Conservation (phyloP, 2,888 invertebrate species). For the Drosophila formosana region DNA sequence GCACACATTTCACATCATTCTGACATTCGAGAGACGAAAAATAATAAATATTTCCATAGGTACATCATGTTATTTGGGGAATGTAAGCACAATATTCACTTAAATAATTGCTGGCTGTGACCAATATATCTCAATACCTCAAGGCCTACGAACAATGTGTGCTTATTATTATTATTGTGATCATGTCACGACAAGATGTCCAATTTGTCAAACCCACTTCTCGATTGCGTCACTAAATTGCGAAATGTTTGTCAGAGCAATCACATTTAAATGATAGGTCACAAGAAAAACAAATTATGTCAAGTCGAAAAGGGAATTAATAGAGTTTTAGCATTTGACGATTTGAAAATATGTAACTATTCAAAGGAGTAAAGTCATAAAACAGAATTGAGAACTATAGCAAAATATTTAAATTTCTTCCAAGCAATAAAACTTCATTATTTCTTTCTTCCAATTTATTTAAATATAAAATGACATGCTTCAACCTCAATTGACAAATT, state of each 20-base stretch:
- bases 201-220: neutral
- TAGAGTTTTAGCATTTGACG: no score
- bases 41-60: slow-evolving; percentile 7
- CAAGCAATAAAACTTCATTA: no score
- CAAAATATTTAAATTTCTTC: no score
- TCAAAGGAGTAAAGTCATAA: no score
- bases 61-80: slow-evolving; percentile 7
- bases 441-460: no score
- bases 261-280: no score
- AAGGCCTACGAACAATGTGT: slow-evolving; percentile 3
- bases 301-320: no score
- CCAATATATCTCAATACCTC: neutral
- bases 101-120: slow-evolving; percentile 18
- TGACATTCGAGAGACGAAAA: neutral
- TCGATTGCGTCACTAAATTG: neutral
- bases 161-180: slow-evolving; percentile 3
- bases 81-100: slow-evolving; percentile 23
- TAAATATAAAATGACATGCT: no score
- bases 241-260: neutral
- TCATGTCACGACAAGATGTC: neutral
- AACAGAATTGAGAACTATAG: no score
- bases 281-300: no score
- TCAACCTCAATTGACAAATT: no score
- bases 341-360: no score
- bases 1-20: slow-evolving; percentile 25